Conservation (phyloP, 2,113 vertebrate species). For the Numida meleagris region DNA sequence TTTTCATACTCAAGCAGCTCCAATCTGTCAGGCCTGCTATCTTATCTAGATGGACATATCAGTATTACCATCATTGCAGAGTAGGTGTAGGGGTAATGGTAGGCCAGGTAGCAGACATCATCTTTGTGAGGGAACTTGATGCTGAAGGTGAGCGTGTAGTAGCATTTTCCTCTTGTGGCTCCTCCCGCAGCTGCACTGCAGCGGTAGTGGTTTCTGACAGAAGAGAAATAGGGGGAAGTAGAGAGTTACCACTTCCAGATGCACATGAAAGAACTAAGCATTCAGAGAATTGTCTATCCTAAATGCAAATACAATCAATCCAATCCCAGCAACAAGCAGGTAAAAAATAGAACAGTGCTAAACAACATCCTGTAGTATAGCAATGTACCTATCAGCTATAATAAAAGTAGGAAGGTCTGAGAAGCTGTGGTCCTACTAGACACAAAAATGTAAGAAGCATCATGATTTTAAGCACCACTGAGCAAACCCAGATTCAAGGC, state of each 20-base stretch:
- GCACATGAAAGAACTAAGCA: neutral
- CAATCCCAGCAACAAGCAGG: neutral
- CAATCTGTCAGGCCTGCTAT: neutral
- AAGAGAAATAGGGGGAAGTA: neutral
- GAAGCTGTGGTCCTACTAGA: neutral
- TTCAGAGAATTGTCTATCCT: neutral
- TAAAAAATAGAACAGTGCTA: neutral
- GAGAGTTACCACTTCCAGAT: neutral
- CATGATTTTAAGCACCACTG: neutral
- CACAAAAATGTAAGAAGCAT: neutral
- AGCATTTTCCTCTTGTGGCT: slow-evolving; percentile 60
- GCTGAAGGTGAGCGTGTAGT: slow-evolving; percentile 88
- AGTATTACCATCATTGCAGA: slow-evolving; percentile 85
- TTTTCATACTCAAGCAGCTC: neutral
- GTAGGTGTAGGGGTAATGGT: slow-evolving; percentile 94
- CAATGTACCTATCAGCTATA: neutral
- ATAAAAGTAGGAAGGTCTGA: neutral
- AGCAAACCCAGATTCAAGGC: neutral
- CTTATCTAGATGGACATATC: neutral
- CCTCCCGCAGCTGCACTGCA: neutral
- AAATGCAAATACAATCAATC: neutral
- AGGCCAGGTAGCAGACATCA: slow-evolving; percentile 93
- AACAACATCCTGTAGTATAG: neutral
- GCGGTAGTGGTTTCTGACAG: slow-evolving; percentile 85
- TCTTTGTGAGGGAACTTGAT: slow-evolving; percentile 86